Evolutionary conservation across 2,113 vertebrate genomes (phyloP).

Genomic region (Solea senegalensis): DNA sequence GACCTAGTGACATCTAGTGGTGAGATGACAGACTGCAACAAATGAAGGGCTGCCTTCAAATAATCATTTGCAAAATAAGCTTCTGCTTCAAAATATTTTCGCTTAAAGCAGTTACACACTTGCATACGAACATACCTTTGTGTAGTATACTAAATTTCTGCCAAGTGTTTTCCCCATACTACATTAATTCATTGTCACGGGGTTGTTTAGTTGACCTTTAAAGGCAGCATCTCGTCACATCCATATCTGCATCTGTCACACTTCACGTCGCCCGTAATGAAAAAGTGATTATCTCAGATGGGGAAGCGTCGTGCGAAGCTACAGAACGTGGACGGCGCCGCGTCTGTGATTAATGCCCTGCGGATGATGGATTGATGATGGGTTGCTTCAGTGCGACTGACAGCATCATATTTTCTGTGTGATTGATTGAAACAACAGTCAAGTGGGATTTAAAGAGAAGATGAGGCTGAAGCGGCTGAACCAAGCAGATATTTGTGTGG

Average conservation of each 20-base stretch:
- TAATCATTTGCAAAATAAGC: too few species aligned
- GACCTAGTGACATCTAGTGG: too few species aligned
- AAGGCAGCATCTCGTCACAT: neutral
- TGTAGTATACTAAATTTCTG: too few species aligned
- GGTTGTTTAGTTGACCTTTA: too few species aligned
- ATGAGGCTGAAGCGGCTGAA: neutral
- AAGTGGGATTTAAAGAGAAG: slow-evolving; percentile 9
- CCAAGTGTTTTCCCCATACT: too few species aligned
- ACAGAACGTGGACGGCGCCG: slow-evolving; percentile 48
- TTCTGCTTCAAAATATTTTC: too few species aligned
- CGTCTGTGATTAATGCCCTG: slow-evolving; percentile 71
- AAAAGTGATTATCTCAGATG: slow-evolving; percentile 72
- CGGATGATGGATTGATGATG: slow-evolving; percentile 73
- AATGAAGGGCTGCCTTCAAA: too few species aligned
- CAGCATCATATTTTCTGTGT: slow-evolving; percentile 20
- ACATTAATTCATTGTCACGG: too few species aligned
- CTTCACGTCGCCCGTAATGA: slow-evolving; percentile 62
- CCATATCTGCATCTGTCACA: slow-evolving; percentile 52
- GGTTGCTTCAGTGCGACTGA: slow-evolving; percentile 38
- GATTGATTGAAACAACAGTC: slow-evolving; percentile 37
- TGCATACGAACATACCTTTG: too few species aligned
- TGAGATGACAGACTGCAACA: too few species aligned
- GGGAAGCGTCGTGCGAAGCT: slow-evolving; percentile 52
- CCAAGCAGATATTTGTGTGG: neutral
- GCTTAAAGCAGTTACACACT: too few species aligned